phyloP scores from a whole-genome alignment of 2,888 invertebrate genomes.

The Seira musarum region DNA sequence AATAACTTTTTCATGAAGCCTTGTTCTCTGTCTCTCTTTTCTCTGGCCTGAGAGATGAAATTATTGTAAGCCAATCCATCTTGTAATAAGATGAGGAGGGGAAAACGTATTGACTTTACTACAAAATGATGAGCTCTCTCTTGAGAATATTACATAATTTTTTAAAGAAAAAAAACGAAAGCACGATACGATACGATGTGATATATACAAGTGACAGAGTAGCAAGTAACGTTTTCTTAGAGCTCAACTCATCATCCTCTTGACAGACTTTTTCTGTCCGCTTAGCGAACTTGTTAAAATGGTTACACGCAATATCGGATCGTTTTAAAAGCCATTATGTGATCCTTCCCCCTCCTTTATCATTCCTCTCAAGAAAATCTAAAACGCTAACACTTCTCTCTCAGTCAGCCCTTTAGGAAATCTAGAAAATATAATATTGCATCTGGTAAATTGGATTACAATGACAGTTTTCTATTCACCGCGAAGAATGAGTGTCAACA shows the following conservation, averaged over 20 bases:
- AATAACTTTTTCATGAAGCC: neutral
- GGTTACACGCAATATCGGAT: slow-evolving; percentile 34
- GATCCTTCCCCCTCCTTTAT: slow-evolving; percentile 21
- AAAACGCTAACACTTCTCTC: neutral
- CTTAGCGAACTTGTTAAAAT: slow-evolving; percentile 14
- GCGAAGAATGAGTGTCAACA: neutral
- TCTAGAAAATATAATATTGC: neutral
- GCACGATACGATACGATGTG: neutral
- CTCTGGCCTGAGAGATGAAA: neutral
- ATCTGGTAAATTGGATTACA: neutral
- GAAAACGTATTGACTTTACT: slow-evolving; percentile 12
- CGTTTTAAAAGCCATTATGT: slow-evolving; percentile 42
- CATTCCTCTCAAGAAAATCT: neutral
- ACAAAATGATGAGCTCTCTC: neutral
- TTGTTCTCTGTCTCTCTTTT: neutral
- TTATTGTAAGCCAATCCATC: slow-evolving; percentile 39
- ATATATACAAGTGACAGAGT: neutral
- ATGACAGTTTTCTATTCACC: neutral
- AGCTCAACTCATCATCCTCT: neutral
- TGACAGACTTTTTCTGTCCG: neutral
- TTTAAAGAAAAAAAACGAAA: neutral
- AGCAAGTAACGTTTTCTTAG: too few relatives aligned
- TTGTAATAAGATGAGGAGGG: slow-evolving; percentile 1
- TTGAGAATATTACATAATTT: neutral
- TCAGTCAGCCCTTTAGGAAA: neutral